Base-by-base conservation (phyloP, 2,888 invertebrate genomes). In the Plagodis dolabraria region DNA sequence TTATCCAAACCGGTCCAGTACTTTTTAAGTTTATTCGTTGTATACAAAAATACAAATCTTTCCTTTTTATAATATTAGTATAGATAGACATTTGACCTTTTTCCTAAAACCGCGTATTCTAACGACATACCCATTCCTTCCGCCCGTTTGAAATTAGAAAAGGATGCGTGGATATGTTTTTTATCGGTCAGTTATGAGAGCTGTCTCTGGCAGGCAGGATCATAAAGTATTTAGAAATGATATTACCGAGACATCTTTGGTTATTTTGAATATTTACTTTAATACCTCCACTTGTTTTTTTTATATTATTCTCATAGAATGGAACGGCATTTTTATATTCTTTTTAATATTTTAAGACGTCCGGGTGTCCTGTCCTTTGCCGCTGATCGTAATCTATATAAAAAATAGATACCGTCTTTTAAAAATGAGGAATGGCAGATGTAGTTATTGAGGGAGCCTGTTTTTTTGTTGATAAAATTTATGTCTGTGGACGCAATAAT, bases 201-300 rank as follows among this genome's bases (percentile, higher is more conserved):
- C 69, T 70, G 76, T 77, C 75, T 71, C 75, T 74, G 10, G 40
- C 10, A 40, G 75, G 68, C 44, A 54, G 53, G 69, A 81, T 81
- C 84, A 81, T 85, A 86, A 84, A 84, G 79, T 83, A 84, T 85
- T 85, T 80, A 79, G 83, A 86, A 86, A 84, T 83, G 79, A 85
- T 85, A 83, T 81, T 81, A 80, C 80, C 65, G 67, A 72, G 76
- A 63, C 61, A 53, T 63, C 59, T 52, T 42, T 48, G 64, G 55
- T 80, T 82, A 78, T 77, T 80, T 79, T 74, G 74, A 75, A 83
- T 84, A 80, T 83, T 83, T 83, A 75, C 79, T 79, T 80, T 79
- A 76, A 55, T 55, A 76, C 56, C 56, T 11, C 44, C 70, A 71
- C 67, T 72, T 67, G 64, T 72, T 69, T 72, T 74, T 75, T 70